Evolutionary conservation across 2,797 vertebrate species (phyloP).

Genomic region (Lagorchestes hirsutus): DNA sequence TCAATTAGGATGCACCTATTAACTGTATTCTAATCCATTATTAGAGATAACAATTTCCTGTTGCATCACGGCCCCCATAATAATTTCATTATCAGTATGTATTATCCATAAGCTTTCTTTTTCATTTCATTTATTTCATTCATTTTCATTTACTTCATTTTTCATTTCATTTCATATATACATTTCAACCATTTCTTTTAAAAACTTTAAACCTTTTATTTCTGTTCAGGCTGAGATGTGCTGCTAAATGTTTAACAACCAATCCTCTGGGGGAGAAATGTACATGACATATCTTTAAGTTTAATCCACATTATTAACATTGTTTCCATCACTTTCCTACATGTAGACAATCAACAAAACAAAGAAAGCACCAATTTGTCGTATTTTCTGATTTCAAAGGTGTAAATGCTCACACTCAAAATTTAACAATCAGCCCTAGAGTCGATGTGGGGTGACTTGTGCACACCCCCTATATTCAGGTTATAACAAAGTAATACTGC

Average conservation of each 20-base stretch:
- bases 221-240: background rate
- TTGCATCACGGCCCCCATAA: background rate
- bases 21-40: background rate
- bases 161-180: no score
- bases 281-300: no score
- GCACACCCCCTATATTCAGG: background rate
- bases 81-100: background rate
- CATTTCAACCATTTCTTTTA: background rate
- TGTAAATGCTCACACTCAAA: no score
- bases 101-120: background rate
- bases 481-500: background rate
- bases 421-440: background rate
- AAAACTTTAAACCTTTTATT: background rate
- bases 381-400: background rate
- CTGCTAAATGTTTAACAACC: background rate
- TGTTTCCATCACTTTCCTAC: background rate
- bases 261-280: background rate
- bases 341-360: background rate
- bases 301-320: background rate
- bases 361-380: background rate
- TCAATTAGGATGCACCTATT: background rate
- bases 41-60: background rate
- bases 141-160: no score
- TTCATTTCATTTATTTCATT: background rate
- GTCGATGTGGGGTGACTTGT: background rate